Evolutionary conservation across 2,888 invertebrate genomes (phyloP).

Genomic region (Nemapogon koenigi): DNA sequence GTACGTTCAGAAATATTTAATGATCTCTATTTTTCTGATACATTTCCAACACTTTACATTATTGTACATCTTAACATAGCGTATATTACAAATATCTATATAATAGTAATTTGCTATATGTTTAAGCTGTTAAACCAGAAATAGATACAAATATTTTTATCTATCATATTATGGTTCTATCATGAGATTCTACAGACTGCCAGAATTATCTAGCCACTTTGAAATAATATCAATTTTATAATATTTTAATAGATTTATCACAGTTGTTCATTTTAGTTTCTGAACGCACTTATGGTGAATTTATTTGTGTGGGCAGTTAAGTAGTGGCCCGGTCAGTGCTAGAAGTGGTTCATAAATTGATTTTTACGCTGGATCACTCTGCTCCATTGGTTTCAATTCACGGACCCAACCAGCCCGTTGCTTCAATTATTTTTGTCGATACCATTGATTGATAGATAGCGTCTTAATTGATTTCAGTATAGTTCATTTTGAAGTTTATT

Average conservation of each 20-base stretch:
- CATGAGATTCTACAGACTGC: too few species aligned
- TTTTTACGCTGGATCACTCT: slow-evolving; percentile 15
- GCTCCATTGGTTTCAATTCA: slow-evolving; percentile 13
- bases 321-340: slow-evolving; percentile 1
- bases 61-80: neutral
- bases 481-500: neutral
- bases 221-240: too few species aligned
- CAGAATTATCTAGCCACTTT: too few species aligned
- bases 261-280: slow-evolving; percentile 1
- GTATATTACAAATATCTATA: neutral
- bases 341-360: slow-evolving; percentile 12
- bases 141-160: neutral
- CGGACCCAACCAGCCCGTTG: slow-evolving; percentile 21
- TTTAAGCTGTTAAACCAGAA: neutral
- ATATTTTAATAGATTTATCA: too few species aligned
- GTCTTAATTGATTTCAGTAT: slow-evolving; percentile 3
- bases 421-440: slow-evolving; percentile 47
- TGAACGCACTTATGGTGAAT: neutral
- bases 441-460: slow-evolving; percentile 56
- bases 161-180: neutral
- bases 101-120: neutral
- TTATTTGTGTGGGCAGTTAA: slow-evolving; percentile 12
- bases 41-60: too few species aligned
- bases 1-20: slow-evolving; percentile 5
- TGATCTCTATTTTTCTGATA: neutral